phyloP scores from a whole-genome alignment of 2,113 vertebrate genomes.

The Lamprologus lemairii region DNA sequence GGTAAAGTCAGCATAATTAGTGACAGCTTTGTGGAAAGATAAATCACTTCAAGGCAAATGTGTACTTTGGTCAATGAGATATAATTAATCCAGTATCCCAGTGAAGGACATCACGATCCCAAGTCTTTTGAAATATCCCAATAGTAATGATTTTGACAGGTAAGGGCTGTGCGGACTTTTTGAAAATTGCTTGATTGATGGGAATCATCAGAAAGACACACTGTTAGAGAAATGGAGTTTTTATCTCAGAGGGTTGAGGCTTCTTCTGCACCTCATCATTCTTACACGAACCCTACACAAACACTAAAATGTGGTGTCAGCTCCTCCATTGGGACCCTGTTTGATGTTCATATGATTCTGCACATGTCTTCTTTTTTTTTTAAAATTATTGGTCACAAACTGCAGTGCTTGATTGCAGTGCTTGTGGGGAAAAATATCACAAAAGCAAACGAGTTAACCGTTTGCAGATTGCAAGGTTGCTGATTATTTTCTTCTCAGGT shows the following conservation, averaged over 20 bases:
- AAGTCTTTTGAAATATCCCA: background rate
- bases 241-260: background rate
- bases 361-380: too few relatives aligned
- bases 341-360: background rate
- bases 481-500: background rate
- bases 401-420: background rate
- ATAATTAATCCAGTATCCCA: conserved; percentile 37
- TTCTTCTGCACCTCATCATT: background rate
- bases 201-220: background rate
- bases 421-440: background rate
- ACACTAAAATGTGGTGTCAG: background rate
- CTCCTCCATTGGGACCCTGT: background rate
- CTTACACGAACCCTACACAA: background rate
- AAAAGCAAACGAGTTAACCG: background rate
- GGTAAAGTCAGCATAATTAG: conserved; percentile 62
- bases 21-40: conserved; percentile 60
- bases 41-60: conserved; percentile 49
- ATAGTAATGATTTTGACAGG: background rate
- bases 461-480: background rate
- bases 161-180: background rate
- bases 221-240: background rate
- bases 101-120: conserved; percentile 17
- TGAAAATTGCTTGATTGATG: background rate
- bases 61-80: conserved; percentile 4
- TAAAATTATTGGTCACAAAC: background rate